These are phyloP conservation scores for Trachymyrmex cornetzi DNA, from an alignment of 1,140 invertebrate species.

Conservation along the genomic window DNA sequence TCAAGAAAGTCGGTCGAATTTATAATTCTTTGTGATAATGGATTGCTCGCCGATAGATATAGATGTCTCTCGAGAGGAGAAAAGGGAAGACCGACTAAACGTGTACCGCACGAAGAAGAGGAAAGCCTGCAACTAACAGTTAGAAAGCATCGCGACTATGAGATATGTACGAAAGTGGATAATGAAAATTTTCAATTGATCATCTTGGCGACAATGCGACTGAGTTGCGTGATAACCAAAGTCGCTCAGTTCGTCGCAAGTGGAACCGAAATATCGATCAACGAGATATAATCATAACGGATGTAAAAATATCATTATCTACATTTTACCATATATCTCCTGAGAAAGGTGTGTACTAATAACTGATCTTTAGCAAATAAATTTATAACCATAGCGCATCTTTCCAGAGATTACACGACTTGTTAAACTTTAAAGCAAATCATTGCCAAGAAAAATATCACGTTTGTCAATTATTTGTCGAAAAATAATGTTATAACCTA, in stretches of 20 bases:
- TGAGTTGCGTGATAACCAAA: not conserved
- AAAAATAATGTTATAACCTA: not conserved
- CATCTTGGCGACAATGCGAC: not conserved
- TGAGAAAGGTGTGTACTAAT: not conserved
- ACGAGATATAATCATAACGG: not conserved
- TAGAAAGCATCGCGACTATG: conserved; percentile 60
- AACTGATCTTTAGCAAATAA: conserved; percentile 4
- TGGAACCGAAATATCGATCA: not conserved
- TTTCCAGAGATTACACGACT: conserved; percentile 15
- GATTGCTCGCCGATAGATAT: conserved; percentile 14
- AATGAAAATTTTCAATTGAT: conserved; percentile 40
- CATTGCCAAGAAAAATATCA: not conserved
- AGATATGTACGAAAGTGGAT: conserved; percentile 32
- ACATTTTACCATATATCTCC: not conserved
- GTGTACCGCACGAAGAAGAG: conserved; percentile 4
- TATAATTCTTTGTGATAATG: conserved; percentile 40
- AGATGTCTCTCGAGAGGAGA: conserved; percentile 10
- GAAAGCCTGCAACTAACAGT: conserved; percentile 27
- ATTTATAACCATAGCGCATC: not conserved
- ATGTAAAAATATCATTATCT: not conserved
- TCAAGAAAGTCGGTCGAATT: conserved; percentile 13
- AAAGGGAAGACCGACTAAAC: not conserved
- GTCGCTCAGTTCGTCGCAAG: not conserved
- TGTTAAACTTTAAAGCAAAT: not conserved
- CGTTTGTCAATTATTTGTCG: not conserved